Conservation (phyloP, 2,888 invertebrate genomes). For the Trissolcus japonicus region DNA sequence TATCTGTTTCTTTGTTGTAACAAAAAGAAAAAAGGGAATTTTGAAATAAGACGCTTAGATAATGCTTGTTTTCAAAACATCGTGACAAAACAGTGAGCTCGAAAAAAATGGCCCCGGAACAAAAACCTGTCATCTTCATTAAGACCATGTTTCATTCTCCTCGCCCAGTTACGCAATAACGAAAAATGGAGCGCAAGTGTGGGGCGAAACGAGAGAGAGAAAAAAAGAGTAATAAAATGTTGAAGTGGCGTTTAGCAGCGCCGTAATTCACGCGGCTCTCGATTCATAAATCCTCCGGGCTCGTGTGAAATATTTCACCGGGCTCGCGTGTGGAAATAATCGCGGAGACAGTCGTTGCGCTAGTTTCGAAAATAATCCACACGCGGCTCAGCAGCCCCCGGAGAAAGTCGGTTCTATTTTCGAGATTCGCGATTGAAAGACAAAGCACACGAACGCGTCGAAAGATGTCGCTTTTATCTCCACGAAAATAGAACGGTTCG, state of each 20-base stretch:
- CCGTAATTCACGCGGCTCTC: slow-evolving; percentile 29
- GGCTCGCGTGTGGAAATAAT: slow-evolving; percentile 31
- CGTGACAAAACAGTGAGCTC: neutral
- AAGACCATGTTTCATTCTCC: slow-evolving; percentile 28
- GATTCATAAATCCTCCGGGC: slow-evolving; percentile 48
- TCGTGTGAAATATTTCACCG: slow-evolving; percentile 37
- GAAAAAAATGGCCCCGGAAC: slow-evolving; percentile 14
- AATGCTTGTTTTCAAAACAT: neutral
- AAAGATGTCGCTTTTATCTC: slow-evolving; percentile 4
- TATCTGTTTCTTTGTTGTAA: neutral
- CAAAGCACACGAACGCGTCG: neutral
- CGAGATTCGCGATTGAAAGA: neutral
- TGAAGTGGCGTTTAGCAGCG: slow-evolving; percentile 30
- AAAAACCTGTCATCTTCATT: slow-evolving; percentile 28
- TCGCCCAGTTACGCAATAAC: slow-evolving; percentile 27
- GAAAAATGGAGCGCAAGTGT: slow-evolving; percentile 16
- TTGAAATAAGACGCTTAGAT: neutral
- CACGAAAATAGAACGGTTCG: neutral
- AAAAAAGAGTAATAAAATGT: slow-evolving; percentile 33
- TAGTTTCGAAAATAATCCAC: slow-evolving; percentile 49
- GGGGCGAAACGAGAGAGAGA: neutral
- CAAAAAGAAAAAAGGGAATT: neutral
- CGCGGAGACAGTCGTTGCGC: slow-evolving; percentile 37
- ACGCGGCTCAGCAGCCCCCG: neutral
- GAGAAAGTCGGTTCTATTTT: slow-evolving; percentile 36